phyloP scores from a whole-genome alignment of 1,140 invertebrate genomes.

The Amyelois transitella region DNA sequence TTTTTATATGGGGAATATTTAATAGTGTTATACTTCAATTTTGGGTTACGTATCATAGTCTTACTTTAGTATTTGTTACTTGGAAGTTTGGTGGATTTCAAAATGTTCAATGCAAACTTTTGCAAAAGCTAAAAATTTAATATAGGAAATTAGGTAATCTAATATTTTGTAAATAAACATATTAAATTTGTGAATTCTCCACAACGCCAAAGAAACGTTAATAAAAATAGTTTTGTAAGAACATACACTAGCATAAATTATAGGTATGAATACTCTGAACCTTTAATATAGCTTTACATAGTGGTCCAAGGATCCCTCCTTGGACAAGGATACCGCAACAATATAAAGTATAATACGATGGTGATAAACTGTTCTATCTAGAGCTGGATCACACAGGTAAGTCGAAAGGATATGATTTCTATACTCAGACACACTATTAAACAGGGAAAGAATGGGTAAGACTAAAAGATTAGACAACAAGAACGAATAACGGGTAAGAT shows the following conservation, averaged over 20 bases:
- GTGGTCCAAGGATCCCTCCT: too few relatives aligned
- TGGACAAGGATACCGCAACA: too few relatives aligned
- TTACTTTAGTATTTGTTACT: conserved; percentile 50
- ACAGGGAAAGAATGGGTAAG: too few relatives aligned
- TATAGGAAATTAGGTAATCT: conserved; percentile 8
- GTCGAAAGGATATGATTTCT: too few relatives aligned
- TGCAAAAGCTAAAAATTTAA: conserved; percentile 26
- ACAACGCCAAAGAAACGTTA: conserved; percentile 31
- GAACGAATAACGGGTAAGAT: too few relatives aligned
- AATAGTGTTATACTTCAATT: conserved; percentile 46
- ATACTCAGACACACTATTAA: too few relatives aligned
- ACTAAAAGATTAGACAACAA: too few relatives aligned
- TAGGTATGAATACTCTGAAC: too few relatives aligned
- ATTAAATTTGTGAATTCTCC: conserved; percentile 44
- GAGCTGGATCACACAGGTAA: too few relatives aligned
- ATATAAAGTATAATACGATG: too few relatives aligned
- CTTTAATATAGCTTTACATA: too few relatives aligned
- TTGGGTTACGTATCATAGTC: conserved; percentile 54
- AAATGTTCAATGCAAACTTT: conserved; percentile 53
- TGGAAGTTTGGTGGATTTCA: conserved; percentile 61
- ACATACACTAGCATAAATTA: background rate
- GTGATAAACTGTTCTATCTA: too few relatives aligned
- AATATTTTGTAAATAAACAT: background rate
- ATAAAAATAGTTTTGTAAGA: conserved; percentile 9
- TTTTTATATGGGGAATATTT: conserved; percentile 41